Conservation (phyloP, 1,140 invertebrate species). For the Drosophila sechellia region DNA sequence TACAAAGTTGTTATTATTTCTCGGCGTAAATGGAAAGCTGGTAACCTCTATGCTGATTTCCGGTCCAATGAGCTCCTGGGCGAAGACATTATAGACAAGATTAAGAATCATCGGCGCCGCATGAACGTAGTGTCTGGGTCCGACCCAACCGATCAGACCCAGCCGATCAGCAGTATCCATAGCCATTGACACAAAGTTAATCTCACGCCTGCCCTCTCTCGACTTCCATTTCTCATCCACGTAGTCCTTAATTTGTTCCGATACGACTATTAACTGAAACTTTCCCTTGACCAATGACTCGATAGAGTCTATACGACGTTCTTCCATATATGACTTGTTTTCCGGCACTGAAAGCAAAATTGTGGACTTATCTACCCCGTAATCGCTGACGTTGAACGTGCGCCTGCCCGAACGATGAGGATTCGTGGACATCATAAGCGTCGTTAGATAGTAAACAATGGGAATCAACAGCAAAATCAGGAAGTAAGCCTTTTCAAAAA, state of each 20-base stretch:
- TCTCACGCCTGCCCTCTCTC: neutral
- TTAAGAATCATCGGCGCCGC: constrained; percentile 87
- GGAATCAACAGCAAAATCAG: neutral
- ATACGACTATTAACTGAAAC: neutral
- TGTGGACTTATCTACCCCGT: neutral
- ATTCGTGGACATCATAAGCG: neutral
- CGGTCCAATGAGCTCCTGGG: neutral
- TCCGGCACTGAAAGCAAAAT: neutral
- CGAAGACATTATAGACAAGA: constrained; percentile 86
- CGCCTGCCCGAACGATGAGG: neutral
- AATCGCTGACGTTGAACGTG: neutral
- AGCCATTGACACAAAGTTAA: constrained; percentile 6
- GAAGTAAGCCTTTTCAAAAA: neutral
- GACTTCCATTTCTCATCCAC: neutral
- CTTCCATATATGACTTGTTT: neutral
- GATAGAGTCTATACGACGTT: neutral
- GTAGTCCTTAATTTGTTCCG: neutral
- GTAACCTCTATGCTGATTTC: constrained; percentile 8
- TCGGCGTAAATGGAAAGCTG: neutral
- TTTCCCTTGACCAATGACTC: neutral
- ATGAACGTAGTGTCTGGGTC: constrained; percentile 88
- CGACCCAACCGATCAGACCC: constrained; percentile 85
- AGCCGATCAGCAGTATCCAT: constrained; percentile 14
- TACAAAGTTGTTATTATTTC: no score
- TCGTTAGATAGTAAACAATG: neutral